Evolutionary conservation across 2,888 invertebrate species (phyloP), one percentile per base, ranked within the genome.

Genomic region (Nemoura dubitans): DNA sequence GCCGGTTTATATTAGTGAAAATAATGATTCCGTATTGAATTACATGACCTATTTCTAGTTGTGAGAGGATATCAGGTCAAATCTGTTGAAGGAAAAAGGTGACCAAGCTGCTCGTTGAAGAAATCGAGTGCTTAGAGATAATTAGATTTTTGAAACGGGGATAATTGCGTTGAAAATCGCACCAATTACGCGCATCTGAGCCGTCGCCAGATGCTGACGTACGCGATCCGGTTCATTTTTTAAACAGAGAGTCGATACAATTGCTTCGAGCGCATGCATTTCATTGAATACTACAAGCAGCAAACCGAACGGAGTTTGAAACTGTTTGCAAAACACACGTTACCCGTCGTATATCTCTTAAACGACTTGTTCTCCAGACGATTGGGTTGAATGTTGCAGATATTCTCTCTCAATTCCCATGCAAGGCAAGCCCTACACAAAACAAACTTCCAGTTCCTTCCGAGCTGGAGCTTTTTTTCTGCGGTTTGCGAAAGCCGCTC

Each of bases 351-450:
- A 81, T 81, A 81, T 81, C 30, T 81, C 29, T 81, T 28, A 30
- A 81, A 81, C 81, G 81, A 81, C 81, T 81, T 81, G 81, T 81
- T 81, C 81, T 81, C 81, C 30, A 81, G 81, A 81, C 81, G 81
- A 81, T 81, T 81, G 81, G 81, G 81, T 81, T 81, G 81, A 81
- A 81, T 81, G 81, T 81, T 81, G 81, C 81, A 81, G 81, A 81
- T 81, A 81, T 81, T 30, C 30, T n/a, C 28, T 29, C 30, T 81
- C 81, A n/a, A 81, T 81, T 81, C 30, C 81, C 28, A 81, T 81
- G 81, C 81, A 81, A 81, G 81, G 27, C 81, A 30, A 81, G 81
- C 27, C 81, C 81, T 28, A 81, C 81, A 81, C 81, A 81, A 30
- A 81, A 81, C 81, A 81, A 81, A 81, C 81, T 81, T 81, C 81